Evolutionary conservation across 2,797 vertebrate species (phyloP).

Genomic region (Sebastes cheni): DNA sequence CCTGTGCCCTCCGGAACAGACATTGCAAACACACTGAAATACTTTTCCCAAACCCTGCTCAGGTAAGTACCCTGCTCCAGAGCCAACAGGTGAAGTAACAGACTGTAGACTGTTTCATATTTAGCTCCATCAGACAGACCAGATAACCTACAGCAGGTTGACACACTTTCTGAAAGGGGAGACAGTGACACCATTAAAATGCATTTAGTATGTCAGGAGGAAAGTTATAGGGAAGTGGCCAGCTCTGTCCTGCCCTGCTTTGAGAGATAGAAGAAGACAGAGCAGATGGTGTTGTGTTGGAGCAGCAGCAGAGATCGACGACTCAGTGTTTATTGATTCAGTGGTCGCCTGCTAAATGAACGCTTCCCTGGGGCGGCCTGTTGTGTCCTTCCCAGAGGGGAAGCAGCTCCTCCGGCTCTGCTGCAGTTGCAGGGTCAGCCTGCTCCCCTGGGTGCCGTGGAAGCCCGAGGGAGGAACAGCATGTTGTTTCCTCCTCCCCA

Average conservation of each 20-base stretch:
- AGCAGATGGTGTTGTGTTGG: slow-evolving; percentile 8
- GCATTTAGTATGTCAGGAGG: slow-evolving; percentile 1
- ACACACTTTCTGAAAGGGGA: slow-evolving; percentile 39
- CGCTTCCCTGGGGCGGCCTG: slow-evolving; percentile 34
- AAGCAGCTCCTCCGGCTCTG: slow-evolving; percentile 43
- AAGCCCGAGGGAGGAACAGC: slow-evolving; percentile 60
- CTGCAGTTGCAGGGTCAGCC: slow-evolving; percentile 63
- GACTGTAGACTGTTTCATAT: slow-evolving; percentile 64
- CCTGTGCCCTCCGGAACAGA: slow-evolving; percentile 99
- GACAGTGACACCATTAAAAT: slow-evolving; percentile 36
- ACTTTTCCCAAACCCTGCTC: slow-evolving; percentile 99
- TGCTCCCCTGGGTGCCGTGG: slow-evolving; percentile 65
- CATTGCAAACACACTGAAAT: slow-evolving; percentile 99
- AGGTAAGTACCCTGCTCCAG: slow-evolving; percentile 92
- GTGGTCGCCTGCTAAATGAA: slow-evolving; percentile 44
- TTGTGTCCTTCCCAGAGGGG: slow-evolving; percentile 67
- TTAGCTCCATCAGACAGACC: slow-evolving; percentile 49
- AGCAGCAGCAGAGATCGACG: slow-evolving; percentile 18
- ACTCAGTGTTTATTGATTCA: slow-evolving; percentile 66
- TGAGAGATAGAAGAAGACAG: neutral
- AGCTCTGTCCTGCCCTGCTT: slow-evolving; percentile 10
- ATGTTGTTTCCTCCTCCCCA: slow-evolving; percentile 64
- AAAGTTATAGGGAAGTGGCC: slow-evolving; percentile 1
- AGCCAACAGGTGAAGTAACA: slow-evolving; percentile 81
- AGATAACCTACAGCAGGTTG: slow-evolving; percentile 27